Percentiles rank a stretch among this genome's conserved stretches.
Conservation (phyloP, 2,797 vertebrate genomes). For the Coilia nasus region DNA sequence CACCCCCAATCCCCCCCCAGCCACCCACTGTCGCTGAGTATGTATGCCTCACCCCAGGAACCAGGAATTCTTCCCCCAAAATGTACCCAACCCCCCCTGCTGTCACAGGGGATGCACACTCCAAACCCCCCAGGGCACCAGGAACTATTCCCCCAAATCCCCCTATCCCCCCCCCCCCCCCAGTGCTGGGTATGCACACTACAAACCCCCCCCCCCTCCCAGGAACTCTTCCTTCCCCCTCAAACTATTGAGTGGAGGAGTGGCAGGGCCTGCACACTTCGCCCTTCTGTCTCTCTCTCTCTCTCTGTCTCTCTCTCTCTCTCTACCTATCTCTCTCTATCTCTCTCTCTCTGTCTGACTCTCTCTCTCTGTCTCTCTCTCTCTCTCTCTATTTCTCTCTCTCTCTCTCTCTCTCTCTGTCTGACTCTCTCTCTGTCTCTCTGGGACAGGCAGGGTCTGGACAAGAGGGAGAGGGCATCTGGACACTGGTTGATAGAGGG, state of each 20-base stretch:
- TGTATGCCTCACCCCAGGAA: too few relatives aligned
- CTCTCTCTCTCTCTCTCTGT: too few relatives aligned
- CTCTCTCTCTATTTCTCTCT: too few relatives aligned
- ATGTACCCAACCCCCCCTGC: too few relatives aligned
- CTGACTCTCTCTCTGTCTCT: neutral
- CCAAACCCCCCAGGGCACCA: too few relatives aligned
- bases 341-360: neutral
- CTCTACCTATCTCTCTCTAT: neutral
- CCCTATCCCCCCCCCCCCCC: slow-evolving; percentile 9
- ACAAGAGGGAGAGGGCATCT: neutral
- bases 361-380: neutral
- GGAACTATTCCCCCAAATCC: neutral
- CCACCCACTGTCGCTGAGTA: too few relatives aligned
- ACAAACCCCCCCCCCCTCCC: neutral
- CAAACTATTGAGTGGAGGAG: too few relatives aligned
- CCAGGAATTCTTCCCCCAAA: too few relatives aligned
- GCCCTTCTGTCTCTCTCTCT: neutral
- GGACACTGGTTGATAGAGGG: neutral
- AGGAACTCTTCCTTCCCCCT: neutral
- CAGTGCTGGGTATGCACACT: slow-evolving; percentile 24
- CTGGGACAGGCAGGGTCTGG: neutral
- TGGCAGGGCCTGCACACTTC: too few relatives aligned
- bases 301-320: neutral
- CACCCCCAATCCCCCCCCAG: too few relatives aligned
- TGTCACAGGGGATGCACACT: too few relatives aligned